Evolutionary conservation across 2,113 vertebrate genomes (phyloP), one percentile per base, ranked within the genome.

Genomic region (Embiotoca jacksoni): DNA sequence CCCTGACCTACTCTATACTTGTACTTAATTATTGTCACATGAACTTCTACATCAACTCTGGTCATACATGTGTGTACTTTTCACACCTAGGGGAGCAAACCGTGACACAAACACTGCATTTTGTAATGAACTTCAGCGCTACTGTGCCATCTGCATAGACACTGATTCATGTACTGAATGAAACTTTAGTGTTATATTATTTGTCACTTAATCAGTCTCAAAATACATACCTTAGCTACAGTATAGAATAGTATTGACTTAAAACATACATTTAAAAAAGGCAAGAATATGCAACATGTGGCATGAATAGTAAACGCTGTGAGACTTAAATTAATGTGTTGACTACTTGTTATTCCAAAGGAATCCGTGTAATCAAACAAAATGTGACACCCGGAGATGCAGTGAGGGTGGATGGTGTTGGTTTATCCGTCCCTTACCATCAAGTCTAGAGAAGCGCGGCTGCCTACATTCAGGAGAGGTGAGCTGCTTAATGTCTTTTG

Each of bases 381-480:
- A 57, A 16, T 41, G 37, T 52, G 75, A 84, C 76, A 72, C 68
- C 59, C 10, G 39, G 57, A 71, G 16, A 57, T 35, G 44, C 35
- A 4, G 23, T 4, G 71, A 56, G 49, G 33, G 52, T 50, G 39
- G 32, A 64, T 0, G 6, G 46, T 23, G 33, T 15, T 23, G 30
- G 2, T 80, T 67, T 30, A 36, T 65, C 36, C 72, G 53, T 70
- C 75, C 73, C 47, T 69, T 64, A 49, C 15, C 47, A 33, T 73
- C 60, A 33, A n/a, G 54, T 74, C 69, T 44, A 30, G 55, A 78
- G 44, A 49, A 81, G 62, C 49, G 9, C 2, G 56, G 66, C 74
- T 65, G 57, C 31, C 82, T 84, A 82, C 80, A 85, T 87, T 87
- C 87, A 86, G 52, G 53, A 81, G 66, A 86, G 47, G 80, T 14